A percentile compares a stretch with the other conserved stretches of the same genome.
Evolutionary conservation across 2,888 invertebrate species (phyloP).

Genomic region (Drosophila neutralis): DNA sequence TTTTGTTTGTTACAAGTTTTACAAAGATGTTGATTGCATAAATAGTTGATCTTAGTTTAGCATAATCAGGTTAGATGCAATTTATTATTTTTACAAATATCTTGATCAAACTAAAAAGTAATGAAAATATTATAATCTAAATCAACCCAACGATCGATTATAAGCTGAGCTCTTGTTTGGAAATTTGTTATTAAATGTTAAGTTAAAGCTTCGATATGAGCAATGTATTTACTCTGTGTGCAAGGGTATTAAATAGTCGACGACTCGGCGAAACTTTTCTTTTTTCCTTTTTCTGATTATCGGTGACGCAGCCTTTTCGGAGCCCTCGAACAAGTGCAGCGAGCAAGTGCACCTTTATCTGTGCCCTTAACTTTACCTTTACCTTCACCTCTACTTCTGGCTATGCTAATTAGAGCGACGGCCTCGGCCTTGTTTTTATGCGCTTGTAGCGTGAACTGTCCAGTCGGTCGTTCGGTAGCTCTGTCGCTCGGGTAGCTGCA

Average conservation of each 20-base stretch:
- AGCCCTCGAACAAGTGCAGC: conserved; percentile 54
- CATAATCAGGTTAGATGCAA: not conserved
- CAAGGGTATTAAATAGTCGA: conserved; percentile 21
- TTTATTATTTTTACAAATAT: not conserved
- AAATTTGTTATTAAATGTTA: not conserved
- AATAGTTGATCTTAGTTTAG: not conserved
- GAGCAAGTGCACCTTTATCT: conserved; percentile 45
- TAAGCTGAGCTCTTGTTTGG: not conserved
- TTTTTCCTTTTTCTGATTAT: conserved; percentile 38
- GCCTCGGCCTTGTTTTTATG: conserved; percentile 80
- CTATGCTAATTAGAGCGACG: conserved; percentile 77
- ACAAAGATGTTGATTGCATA: not conserved
- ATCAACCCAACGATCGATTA: not conserved
- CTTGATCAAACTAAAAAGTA: not conserved
- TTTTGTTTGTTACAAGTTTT: not conserved
- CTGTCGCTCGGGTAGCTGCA: conserved; percentile 51
- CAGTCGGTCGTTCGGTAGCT: conserved; percentile 32
- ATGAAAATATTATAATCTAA: not conserved
- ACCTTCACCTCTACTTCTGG: conserved; percentile 31
- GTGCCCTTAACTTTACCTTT: conserved; percentile 32
- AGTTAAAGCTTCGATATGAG: not conserved
- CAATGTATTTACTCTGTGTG: no score
- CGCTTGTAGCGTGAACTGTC: conserved; percentile 71
- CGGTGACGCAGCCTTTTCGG: conserved; percentile 49
- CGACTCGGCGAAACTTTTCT: not conserved